Base-by-base conservation (phyloP, 2,113 vertebrate genomes). In the Sminthopsis crassicaudata region DNA sequence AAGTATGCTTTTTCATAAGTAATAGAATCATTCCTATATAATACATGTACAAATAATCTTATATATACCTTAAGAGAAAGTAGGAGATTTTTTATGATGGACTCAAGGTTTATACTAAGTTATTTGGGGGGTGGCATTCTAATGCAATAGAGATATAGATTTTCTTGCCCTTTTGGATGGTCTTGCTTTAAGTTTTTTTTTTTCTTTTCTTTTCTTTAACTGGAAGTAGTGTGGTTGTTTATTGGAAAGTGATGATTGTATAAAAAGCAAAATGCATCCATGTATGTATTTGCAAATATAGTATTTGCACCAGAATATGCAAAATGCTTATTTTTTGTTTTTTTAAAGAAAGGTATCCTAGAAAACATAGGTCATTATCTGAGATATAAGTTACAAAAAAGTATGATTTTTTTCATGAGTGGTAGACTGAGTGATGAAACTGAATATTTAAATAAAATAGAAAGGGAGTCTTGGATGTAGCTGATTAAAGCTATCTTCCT, bases 361-460 rank as follows among this genome's bases (percentile, higher is more conserved):
- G 46, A 94, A 95, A 92, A 96, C 10, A 46, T 88, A 55, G 91
- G 26, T 94, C 89, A 91, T 95, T 84, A 94, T 50, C 46, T 94
- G 30, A 90, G 91, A 54, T 23, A 93, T 60, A 10, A 92, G 23
- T 84, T 76, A 42, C 16, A 76, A 22, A 76, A 76, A 96, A 50
- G 54, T n/a, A 53, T 91, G 92, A 90, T 94, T 19, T 93, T 19
- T 93, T 16, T 91, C 53, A 53, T 90, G 55, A 93, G 48, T 53
- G 57, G 5, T 93, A 0, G 0, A 95, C 53, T 53, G 76, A 92
- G 93, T 55, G 53, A 90, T 25, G 93, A 53, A 46, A 54, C 2
- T 93, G 55, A 42, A 36, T 51, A 12, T 54, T 96, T 94, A 53
- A 57, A 84, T 96, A 91, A 48, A 0, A 22, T 22, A 52, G 25